Evolutionary conservation across 2,888 invertebrate species (phyloP).

Genomic region (Erebia aethiops): DNA sequence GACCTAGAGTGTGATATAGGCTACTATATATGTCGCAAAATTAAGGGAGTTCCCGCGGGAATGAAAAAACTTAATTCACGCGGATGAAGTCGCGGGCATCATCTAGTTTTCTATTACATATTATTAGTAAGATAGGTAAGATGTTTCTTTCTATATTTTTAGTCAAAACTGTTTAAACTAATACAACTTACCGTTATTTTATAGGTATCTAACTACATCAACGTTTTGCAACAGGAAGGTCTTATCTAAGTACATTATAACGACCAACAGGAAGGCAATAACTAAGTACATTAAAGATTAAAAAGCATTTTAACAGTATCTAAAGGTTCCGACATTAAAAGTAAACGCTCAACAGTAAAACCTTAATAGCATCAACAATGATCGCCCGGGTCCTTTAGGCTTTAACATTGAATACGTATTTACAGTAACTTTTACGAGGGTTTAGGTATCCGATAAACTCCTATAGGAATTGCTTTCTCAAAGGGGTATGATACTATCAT

Average conservation of each 20-base stretch:
- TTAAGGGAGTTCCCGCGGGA: too few relatives aligned
- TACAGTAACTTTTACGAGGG: constrained; percentile 41
- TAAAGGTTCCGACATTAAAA: constrained; percentile 18
- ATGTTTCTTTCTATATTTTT: too few relatives aligned
- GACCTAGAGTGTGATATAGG: too few relatives aligned
- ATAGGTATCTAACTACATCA: too few relatives aligned
- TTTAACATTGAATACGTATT: constrained; percentile 37
- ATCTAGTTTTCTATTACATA: too few relatives aligned
- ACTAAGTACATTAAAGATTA: not conserved
- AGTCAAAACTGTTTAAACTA: too few relatives aligned
- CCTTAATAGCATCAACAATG: constrained; percentile 31
- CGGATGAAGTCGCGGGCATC: too few relatives aligned
- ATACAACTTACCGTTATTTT: too few relatives aligned
- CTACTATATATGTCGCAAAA: too few relatives aligned
- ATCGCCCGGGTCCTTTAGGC: constrained; percentile 18
- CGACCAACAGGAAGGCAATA: not conserved
- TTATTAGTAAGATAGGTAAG: too few relatives aligned
- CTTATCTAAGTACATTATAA: not conserved
- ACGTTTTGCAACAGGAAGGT: not conserved
- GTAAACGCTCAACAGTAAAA: constrained; percentile 32
- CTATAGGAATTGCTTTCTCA: constrained; percentile 33
- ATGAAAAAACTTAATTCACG: too few relatives aligned
- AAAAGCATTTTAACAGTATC: constrained; percentile 14
- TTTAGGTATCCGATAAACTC: constrained; percentile 37
- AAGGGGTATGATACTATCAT: constrained; percentile 23